Percentiles rank a stretch among this genome's conserved stretches.
These are phyloP conservation scores for Antechinus flavipes DNA, from an alignment of 2,113 vertebrate species.

Conservation along the genomic window DNA sequence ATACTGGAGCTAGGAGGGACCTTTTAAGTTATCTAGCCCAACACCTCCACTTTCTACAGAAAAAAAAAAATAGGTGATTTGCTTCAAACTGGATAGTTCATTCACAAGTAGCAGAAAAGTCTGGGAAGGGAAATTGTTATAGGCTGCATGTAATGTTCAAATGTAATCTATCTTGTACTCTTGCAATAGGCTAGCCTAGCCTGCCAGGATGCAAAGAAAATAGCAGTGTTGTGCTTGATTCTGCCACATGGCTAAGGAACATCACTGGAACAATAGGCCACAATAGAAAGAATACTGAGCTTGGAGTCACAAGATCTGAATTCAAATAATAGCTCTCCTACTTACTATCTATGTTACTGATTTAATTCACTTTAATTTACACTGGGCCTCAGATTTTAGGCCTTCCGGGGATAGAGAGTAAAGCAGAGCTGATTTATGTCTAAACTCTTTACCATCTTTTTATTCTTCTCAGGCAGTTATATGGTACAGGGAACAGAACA, in stretches of 20 bases:
- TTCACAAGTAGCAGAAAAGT: not conserved
- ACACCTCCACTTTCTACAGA: not conserved
- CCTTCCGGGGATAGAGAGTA: not conserved
- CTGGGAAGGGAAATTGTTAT: not conserved
- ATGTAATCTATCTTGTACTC: not conserved
- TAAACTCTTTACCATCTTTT: not conserved
- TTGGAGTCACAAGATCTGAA: not conserved
- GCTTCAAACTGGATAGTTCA: not conserved
- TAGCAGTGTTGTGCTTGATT: not conserved
- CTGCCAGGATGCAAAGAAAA: not conserved
- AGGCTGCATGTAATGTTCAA: not conserved
- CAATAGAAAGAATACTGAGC: not conserved
- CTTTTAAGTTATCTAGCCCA: not conserved
- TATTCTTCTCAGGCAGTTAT: not conserved
- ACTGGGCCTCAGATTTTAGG: not conserved
- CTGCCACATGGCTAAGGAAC: not conserved
- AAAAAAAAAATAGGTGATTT: not conserved
- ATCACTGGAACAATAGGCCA: not conserved
- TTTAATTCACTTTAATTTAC: not conserved
- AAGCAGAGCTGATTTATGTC: not conserved
- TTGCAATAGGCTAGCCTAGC: not conserved
- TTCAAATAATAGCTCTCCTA: not conserved
- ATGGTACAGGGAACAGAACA: not conserved
- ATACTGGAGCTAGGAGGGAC: not conserved
- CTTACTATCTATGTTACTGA: not conserved